Evolutionary conservation across 2,797 vertebrate genomes (phyloP).

Genomic region (Poecilia wingei): DNA sequence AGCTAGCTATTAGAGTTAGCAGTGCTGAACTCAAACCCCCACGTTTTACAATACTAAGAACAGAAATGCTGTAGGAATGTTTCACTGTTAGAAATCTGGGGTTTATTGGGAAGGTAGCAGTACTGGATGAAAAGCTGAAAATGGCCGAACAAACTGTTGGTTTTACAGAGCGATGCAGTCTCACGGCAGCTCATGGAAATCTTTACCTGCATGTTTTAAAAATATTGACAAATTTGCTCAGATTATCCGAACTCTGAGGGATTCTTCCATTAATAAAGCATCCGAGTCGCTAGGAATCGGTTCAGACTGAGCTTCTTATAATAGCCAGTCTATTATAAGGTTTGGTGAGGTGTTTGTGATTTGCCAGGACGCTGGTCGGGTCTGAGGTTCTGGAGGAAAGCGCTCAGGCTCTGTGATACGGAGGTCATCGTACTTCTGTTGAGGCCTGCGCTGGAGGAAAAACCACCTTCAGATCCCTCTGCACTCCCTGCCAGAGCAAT

Average conservation of each 20-base stretch:
- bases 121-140: neutral
- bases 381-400: neutral
- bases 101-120: slow-evolving; percentile 8
- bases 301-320: neutral
- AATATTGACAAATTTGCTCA: neutral
- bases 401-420: slow-evolving; percentile 55
- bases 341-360: neutral
- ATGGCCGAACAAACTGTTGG: neutral
- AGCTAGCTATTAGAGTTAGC: neutral
- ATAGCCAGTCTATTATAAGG: too few relatives aligned
- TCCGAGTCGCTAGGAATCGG: neutral
- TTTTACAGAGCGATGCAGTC: neutral
- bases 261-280: neutral
- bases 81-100: slow-evolving; percentile 10
- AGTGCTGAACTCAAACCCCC: neutral
- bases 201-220: neutral
- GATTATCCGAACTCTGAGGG: neutral
- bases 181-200: neutral
- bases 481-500: slow-evolving; percentile 41
- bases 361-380: neutral
- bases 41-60: neutral
- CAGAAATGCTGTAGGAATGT: slow-evolving; percentile 20
- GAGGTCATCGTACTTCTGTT: slow-evolving; percentile 33
- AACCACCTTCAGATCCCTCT: neutral
- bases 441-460: slow-evolving; percentile 42